These are phyloP conservation scores for Acrocephalus arundinaceus DNA, from an alignment of 2,113 vertebrate species.

Conservation along the genomic window DNA sequence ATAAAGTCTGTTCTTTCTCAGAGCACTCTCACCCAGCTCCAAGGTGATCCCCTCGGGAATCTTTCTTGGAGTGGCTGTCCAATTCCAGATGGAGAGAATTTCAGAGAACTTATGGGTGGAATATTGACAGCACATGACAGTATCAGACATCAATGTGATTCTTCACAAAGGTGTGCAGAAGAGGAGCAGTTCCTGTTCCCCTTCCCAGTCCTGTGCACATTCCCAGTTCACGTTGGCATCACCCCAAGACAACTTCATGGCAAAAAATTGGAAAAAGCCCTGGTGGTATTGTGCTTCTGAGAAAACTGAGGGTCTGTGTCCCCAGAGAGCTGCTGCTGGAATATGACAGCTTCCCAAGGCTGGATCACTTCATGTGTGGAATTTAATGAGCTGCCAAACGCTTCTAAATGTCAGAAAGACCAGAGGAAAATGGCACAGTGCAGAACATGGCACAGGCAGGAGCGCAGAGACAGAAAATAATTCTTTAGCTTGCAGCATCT, in stretches of 20 bases:
- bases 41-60: neutral
- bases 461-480: neutral
- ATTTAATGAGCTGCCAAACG: conserved; percentile 31
- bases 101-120: neutral
- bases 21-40: neutral
- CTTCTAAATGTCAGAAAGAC: neutral
- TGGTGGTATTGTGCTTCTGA: neutral
- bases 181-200: neutral
- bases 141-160: neutral
- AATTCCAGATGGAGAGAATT: neutral
- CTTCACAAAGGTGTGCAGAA: neutral
- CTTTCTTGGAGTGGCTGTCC: neutral
- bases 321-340: neutral
- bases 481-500: neutral
- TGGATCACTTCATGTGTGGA: neutral
- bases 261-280: neutral
- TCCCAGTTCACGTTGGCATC: neutral
- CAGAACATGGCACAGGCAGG: neutral
- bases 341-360: neutral
- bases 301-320: neutral
- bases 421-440: neutral
- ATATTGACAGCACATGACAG: neutral
- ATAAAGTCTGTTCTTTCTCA: neutral
- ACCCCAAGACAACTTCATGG: neutral
- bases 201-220: neutral